Conservation (phyloP, 2,797 vertebrate genomes). For the Pseudochirops corinnae region DNA sequence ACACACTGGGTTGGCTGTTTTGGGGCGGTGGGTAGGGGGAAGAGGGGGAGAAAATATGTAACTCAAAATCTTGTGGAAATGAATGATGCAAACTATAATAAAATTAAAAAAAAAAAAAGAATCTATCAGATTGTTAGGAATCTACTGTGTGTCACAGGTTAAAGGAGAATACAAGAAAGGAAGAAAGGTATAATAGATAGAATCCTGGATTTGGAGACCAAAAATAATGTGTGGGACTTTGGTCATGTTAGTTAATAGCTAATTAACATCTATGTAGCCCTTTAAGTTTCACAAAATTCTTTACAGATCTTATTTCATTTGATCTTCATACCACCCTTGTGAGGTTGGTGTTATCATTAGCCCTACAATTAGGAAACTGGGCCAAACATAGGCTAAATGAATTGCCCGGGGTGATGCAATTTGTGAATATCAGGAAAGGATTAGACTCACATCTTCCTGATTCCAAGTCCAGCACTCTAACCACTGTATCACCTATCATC, state of each 20-base stretch:
- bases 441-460: not conserved
- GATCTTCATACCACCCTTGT: not conserved
- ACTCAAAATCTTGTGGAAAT: too few species aligned
- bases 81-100: too few species aligned
- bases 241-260: too few species aligned
- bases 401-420: not conserved
- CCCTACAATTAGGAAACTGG: not conserved
- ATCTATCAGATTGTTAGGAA: not conserved
- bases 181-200: not conserved
- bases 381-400: not conserved
- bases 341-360: not conserved
- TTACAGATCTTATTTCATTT: not conserved
- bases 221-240: not conserved
- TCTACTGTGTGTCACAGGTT: not conserved
- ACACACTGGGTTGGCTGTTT: too few species aligned
- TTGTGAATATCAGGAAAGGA: not conserved
- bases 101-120: too few species aligned
- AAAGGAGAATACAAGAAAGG: not conserved
- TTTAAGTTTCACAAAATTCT: not conserved
- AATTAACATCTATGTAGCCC: too few species aligned
- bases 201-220: conserved; percentile 10
- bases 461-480: not conserved
- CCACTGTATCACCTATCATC: not conserved
- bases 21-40: too few species aligned
- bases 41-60: too few species aligned